These are phyloP conservation scores for Erythrolamprus reginae DNA, from an alignment of 2,113 vertebrate genomes.

Conservation along the genomic window DNA sequence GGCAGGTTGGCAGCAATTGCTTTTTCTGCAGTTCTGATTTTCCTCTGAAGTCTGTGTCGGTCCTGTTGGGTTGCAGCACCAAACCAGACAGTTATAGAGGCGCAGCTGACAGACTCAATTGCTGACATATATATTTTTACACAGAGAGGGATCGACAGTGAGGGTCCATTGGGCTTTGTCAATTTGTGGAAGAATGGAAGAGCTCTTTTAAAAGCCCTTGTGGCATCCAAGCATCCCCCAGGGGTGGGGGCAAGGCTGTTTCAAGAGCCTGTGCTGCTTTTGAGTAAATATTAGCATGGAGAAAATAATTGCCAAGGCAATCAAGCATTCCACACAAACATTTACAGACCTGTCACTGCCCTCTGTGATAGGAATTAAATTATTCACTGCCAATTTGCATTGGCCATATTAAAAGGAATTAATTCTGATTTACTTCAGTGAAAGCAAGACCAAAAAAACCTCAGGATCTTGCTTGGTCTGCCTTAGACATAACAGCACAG, in stretches of 20 bases:
- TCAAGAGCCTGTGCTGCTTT: background rate
- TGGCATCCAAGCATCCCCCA: background rate
- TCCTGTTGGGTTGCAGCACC: too few relatives aligned
- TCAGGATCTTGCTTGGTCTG: background rate
- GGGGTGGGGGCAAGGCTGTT: too few relatives aligned
- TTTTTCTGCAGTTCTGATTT: too few relatives aligned
- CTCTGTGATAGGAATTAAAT: background rate
- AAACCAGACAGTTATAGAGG: too few relatives aligned
- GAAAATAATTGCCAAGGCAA: background rate
- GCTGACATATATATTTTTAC: background rate
- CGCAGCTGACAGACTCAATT: too few relatives aligned
- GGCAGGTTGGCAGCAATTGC: too few relatives aligned
- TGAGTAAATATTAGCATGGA: background rate
- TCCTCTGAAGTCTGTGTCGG: too few relatives aligned
- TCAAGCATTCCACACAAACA: background rate
- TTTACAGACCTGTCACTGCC: background rate
- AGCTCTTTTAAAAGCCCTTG: background rate
- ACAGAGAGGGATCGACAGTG: background rate
- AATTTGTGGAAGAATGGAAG: background rate
- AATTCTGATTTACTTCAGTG: background rate
- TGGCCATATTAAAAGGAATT: background rate
- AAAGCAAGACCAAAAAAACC: background rate
- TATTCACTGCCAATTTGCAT: slow-evolving; percentile 2
- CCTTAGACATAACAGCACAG: background rate
- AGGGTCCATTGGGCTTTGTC: background rate